Base-by-base conservation (phyloP, 2,888 invertebrate species). In the Brachypalpus laphriformis region DNA sequence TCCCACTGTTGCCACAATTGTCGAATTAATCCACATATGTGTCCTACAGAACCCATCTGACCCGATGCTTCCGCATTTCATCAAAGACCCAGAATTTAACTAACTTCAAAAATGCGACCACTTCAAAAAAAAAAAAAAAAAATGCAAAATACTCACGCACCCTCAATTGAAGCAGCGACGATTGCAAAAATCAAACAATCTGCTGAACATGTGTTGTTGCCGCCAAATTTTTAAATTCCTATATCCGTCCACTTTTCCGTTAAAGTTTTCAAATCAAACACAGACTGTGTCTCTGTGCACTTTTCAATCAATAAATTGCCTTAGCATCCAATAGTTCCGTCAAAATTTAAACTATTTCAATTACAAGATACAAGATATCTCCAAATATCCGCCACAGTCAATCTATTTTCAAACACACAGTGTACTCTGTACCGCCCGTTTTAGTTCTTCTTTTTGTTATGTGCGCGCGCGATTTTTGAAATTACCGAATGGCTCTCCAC, bases 71-170 rank as follows among this genome's bases (percentile, higher is more conserved):
- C 83, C 83, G 83, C 83, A 78, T 83, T 63, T 49, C 70, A 57
- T 56, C 40, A 20, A 68, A 78, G 80, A 25, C 83, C 68, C 57
- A 78, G 70, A 75, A 83, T 57, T 18, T 63, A 47, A 11, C 11
- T 8, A 56, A 65, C 74, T 56, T 83, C n/a, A 63, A 75, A 83
- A 78, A 78, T 83, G 83, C 80, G 83, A 70, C 68, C 83, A 78
- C 54, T 66, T 57, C 37, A 57, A 51, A 34, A 14, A 49, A 57
- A 47, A 57, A 51, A 34, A 14, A 49, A 57, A 25, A 47, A 57
- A n/a, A 57, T 57, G 54, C 61, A 61, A 47, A 25, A 25, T 66
- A 70, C 63, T 65, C 40, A 82, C 77, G 40, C 82, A 77, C 82
- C 66, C 82, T 72, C 56, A 76, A 77, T 51, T 34, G 9, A 54